Evolutionary conservation across 92 coral and sea anemone species (phyloP).

Genomic region (Porites rus): DNA sequence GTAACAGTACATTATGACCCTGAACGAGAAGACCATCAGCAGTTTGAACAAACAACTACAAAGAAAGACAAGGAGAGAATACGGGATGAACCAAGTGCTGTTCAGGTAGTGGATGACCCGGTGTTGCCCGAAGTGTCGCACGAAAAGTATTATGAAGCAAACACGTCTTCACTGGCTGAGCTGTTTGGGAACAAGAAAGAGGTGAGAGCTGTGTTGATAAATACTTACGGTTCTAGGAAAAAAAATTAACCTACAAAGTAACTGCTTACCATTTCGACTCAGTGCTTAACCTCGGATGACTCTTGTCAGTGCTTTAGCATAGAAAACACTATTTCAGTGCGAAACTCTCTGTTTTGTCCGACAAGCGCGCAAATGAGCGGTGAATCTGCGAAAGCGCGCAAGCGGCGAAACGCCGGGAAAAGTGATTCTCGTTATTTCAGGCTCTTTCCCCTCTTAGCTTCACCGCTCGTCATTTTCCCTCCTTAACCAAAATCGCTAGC

Average conservation of each 20-base stretch:
- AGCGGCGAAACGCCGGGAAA: no score
- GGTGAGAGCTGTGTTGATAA: conserved; percentile 18
- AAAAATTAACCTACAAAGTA: no score
- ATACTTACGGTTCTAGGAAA: no score
- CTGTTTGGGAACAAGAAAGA: conserved; percentile 74
- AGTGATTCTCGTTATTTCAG: neutral
- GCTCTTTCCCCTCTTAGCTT: neutral
- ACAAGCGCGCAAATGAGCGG: no score
- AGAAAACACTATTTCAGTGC: no score
- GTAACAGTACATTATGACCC: conserved; percentile 88
- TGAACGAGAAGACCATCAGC: conserved; percentile 85
- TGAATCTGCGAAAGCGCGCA: no score
- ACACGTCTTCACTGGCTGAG: conserved; percentile 72
- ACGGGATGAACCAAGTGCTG: conserved; percentile 32
- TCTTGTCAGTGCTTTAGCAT: no score
- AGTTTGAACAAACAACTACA: conserved; percentile 74
- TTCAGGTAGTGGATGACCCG: conserved; percentile 1
- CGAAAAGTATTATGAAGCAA: conserved; percentile 82
- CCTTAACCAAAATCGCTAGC: no score
- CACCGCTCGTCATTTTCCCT: no score
- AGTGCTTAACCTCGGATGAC: no score
- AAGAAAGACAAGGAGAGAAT: conserved; percentile 2
- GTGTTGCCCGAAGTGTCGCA: conserved; percentile 61
- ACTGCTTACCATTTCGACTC: no score
- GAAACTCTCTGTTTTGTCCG: no score